Evolutionary conservation across 2,113 vertebrate species (phyloP).

Genomic region (Bos indicus): DNA sequence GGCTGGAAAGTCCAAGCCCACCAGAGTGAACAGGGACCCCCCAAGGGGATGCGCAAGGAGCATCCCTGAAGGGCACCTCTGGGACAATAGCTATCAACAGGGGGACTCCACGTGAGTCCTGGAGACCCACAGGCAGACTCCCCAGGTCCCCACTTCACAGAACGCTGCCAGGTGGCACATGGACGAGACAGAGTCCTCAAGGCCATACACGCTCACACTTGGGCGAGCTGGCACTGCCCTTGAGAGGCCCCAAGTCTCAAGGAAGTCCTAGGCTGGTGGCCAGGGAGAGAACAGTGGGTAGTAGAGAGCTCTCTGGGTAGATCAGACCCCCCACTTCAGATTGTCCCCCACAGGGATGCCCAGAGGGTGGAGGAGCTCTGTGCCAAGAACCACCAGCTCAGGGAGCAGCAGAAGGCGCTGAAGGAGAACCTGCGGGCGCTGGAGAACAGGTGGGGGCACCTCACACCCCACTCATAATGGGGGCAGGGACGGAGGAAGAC

Average conservation of each 20-base stretch:
- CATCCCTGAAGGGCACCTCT: rapidly evolving
- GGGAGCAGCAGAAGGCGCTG: slow-evolving; percentile 92
- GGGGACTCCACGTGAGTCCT: neutral
- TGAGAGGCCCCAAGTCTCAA: rapidly evolving
- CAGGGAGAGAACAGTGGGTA: neutral
- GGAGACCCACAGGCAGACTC: neutral
- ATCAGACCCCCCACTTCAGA: neutral
- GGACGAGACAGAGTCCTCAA: neutral
- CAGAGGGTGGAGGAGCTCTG: slow-evolving; percentile 94
- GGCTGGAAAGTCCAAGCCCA: neutral
- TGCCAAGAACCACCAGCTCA: slow-evolving; percentile 93
- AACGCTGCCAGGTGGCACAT: rapidly evolving
- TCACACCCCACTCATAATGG: rapidly evolving
- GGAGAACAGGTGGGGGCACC: slow-evolving; percentile 89
- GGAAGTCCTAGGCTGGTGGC: neutral
- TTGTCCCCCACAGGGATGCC: slow-evolving; percentile 81
- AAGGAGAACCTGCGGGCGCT: slow-evolving; percentile 94
- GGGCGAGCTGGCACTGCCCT: rapidly evolving
- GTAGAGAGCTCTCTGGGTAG: neutral
- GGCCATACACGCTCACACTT: rapidly evolving
- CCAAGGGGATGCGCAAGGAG: rapidly evolving
- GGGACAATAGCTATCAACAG: rapidly evolving
- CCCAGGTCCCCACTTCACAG: neutral
- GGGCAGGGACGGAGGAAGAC: rapidly evolving
- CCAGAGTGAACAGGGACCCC: neutral